phyloP scores from a whole-genome alignment of 2,888 invertebrate genomes.

The Athetis lepigone region DNA sequence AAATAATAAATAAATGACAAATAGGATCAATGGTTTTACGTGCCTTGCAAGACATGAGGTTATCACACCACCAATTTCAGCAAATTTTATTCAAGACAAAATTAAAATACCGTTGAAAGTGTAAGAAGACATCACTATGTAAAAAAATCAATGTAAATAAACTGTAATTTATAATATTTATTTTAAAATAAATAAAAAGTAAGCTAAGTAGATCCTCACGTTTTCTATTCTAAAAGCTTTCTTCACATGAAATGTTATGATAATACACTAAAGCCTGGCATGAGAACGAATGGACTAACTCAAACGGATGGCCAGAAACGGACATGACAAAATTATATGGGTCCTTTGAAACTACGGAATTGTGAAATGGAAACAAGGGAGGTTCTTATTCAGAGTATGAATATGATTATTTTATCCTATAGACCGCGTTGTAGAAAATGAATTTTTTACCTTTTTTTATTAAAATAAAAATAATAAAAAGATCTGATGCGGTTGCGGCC shows the following conservation, averaged over 20 bases:
- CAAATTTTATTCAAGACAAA: too few relatives aligned
- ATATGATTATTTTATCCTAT: conserved; percentile 19
- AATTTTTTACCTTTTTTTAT: neutral
- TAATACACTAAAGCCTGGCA: conserved; percentile 37
- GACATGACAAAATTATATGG: conserved; percentile 55
- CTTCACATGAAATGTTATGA: conserved; percentile 18
- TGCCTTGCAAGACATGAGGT: too few relatives aligned
- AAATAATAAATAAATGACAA: too few relatives aligned
- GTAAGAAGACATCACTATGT: too few relatives aligned
- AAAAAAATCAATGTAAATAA: too few relatives aligned
- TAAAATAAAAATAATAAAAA: too few relatives aligned
- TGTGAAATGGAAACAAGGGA: conserved; percentile 44
- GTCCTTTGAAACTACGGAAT: conserved; percentile 49
- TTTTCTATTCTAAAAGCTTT: conserved; percentile 19
- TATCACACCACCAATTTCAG: too few relatives aligned
- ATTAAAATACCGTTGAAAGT: too few relatives aligned
- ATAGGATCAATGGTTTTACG: too few relatives aligned
- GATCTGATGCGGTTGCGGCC: too few relatives aligned
- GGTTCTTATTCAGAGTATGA: conserved; percentile 23
- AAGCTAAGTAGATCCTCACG: neutral
- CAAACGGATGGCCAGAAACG: conserved; percentile 33
- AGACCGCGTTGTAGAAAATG: neutral
- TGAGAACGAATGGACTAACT: conserved; percentile 16
- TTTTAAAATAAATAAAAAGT: too few relatives aligned
- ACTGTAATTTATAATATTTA: too few relatives aligned